These are phyloP conservation scores for Eremobia ochroleuca DNA, from an alignment of 2,888 invertebrate species.

Conservation along the genomic window DNA sequence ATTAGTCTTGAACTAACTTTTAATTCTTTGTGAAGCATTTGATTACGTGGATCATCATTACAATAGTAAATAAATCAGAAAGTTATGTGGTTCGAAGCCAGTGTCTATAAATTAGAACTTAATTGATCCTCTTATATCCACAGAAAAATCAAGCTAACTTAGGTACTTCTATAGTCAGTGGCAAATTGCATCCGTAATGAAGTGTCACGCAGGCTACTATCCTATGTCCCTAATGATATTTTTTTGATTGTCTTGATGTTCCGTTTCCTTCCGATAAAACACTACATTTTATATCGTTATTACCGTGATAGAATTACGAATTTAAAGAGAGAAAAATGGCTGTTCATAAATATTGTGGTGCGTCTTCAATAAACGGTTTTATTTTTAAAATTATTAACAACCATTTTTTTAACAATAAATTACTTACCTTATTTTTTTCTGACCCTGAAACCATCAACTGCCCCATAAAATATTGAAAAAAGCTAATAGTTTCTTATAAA, in stretches of 20 bases:
- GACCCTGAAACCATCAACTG: not conserved
- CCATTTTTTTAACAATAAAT: not conserved
- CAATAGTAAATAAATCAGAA: not conserved
- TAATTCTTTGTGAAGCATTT: conserved; percentile 17
- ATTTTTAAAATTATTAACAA: not conserved
- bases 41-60: not conserved
- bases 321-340: not conserved
- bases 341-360: not conserved
- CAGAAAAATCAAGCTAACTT: not conserved
- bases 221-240: not conserved
- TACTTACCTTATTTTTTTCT: not conserved
- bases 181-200: not conserved
- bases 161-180: not conserved
- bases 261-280: not conserved
- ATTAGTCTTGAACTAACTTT: not conserved
- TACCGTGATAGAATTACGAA: not conserved
- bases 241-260: not conserved
- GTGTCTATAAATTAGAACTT: not conserved
- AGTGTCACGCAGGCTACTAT: not conserved
- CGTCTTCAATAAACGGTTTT: no score
- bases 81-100: not conserved
- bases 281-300: not conserved
- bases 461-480: not conserved
- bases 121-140: not conserved
- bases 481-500: not conserved